Base-by-base conservation (phyloP, 2,888 invertebrate species). In the Heliconius ethilla region DNA sequence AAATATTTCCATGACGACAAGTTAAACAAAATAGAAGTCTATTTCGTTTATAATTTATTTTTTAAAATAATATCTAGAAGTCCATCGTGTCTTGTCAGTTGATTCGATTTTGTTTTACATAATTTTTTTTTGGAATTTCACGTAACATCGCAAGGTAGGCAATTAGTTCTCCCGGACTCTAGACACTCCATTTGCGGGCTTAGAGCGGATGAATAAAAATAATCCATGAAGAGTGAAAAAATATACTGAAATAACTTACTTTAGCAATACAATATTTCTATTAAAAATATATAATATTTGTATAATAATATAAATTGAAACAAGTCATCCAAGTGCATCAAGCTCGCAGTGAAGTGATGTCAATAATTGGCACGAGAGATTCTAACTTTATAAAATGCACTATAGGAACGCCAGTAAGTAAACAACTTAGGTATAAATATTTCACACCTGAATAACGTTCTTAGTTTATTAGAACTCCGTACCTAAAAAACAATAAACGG, bases 301-400 rank as follows among this genome's bases (percentile, higher is more conserved):
- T 27, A 29, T 5, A 29, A 27, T 27, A 2, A 27, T 29, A 29
- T 29, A 18, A 33, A 29, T 67, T 45, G 62, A 73, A 73, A 55
- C 13, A 11, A 77, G 29, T 45, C 67, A 77, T 40, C 67, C 40
- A 67, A 40, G 77, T 59, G 66, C 40, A 59, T 67, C 59, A 65
- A 67, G 59, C 59, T 40, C 45, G 73, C 25, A n/a, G 67, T 74
- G 70, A 77, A 66, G 77, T 77, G 79, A 77, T 69, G 76, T 76
- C 70, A 75, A 79, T 77, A 77, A 77, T 75, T 79, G 70, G 74
- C 75, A 65, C 65, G 70, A 70, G 76, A 75, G 40, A 25, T 66
- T 78, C 63, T 70, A 73, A 55, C 78, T 45, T 77, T 59, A 63
- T 72, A 77, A 74, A 75, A 25, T 77, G 74, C 74, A 69, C 74